Percentiles rank a stretch among this genome's conserved stretches.
phyloP scores from a whole-genome alignment of 1,140 invertebrate species.

The Hycleus cichorii region DNA sequence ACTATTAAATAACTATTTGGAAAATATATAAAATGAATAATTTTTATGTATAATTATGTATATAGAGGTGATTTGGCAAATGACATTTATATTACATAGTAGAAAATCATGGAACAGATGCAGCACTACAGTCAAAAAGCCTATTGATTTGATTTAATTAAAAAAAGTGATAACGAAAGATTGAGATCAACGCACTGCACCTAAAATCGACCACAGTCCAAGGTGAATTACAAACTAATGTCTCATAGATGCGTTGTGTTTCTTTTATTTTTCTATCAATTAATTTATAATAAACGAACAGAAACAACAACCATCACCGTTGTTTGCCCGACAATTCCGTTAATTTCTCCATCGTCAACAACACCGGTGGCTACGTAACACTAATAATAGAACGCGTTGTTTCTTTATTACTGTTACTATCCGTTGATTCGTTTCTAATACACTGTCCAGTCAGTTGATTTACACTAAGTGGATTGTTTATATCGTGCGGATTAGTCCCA shows the following conservation, averaged over 20 bases:
- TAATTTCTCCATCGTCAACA: neutral
- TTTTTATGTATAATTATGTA: slow-evolving; percentile 24
- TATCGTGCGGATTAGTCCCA: slow-evolving; percentile 82
- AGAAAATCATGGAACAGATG: slow-evolving; percentile 25
- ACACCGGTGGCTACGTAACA: slow-evolving; percentile 47
- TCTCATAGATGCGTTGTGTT: neutral
- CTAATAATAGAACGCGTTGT: slow-evolving; percentile 51
- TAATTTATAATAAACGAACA: neutral
- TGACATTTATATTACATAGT: slow-evolving; percentile 44
- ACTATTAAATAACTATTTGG: slow-evolving; percentile 24
- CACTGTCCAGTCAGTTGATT: slow-evolving; percentile 75
- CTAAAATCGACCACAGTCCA: slow-evolving; percentile 8
- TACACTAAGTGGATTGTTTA: slow-evolving; percentile 84
- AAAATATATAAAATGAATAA: slow-evolving; percentile 25
- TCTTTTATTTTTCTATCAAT: neutral
- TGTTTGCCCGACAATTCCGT: too few species aligned
- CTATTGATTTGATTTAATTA: neutral
- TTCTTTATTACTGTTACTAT: slow-evolving; percentile 37
- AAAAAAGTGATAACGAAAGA: neutral
- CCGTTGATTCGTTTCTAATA: slow-evolving; percentile 50
- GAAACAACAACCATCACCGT: too few species aligned
- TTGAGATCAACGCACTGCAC: slow-evolving; percentile 31
- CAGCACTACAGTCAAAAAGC: slow-evolving; percentile 22
- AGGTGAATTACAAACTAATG: neutral
- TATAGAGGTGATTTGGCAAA: slow-evolving; percentile 41